Evolutionary conservation across 2,113 vertebrate genomes (phyloP), one percentile per base, ranked within the genome.

Genomic region (Dendrocopos noguchii): DNA sequence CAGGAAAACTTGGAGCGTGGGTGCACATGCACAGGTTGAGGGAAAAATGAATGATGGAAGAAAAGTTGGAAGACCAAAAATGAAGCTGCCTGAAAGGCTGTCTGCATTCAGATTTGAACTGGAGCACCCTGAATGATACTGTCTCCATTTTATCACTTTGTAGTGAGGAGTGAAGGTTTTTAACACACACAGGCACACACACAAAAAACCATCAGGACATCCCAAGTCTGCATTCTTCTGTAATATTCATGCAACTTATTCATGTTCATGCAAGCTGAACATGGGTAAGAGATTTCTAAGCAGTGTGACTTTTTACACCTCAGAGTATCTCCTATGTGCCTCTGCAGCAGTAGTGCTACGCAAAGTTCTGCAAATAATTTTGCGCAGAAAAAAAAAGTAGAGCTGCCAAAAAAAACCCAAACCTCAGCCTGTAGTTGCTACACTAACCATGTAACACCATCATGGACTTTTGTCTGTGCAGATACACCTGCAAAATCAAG

Each of bases 161-260:
- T 5, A 75, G 6, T 0, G 0, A 57, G 65, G 11, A 68, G 34
- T 13, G 20, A 27, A 33, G 27, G 9, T 0, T 39, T 90, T 91
- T 53, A 57, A 18, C 42, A 44, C 42, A 15, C 42, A 44, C 42
- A 44, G 12, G 12, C 42, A 42, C 42, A 42, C 42, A 42, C 42
- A 42, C 42, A 44, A 5, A 44, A 44, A 44, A 44, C 6, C 42
- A 44, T 15, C 53, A 64, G 61, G 44, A 27, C 22, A 46, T 42
- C 39, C 61, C 53, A 65, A 34, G 4, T 7, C 83, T 31, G 56
- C 5, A 4, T 46, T 16, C 15, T 21, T 71, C 68, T 94, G 68
- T 17, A 29, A 27, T 22, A 6, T 31, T 14, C 39, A 14, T 11
- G 31, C 25, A 60, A 10, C 42, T 44, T 44, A 44, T 44, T 15